Percentiles rank a stretch among this genome's conserved stretches.
phyloP scores from a whole-genome alignment of 1,140 invertebrate species.

The Magallana angulata region DNA sequence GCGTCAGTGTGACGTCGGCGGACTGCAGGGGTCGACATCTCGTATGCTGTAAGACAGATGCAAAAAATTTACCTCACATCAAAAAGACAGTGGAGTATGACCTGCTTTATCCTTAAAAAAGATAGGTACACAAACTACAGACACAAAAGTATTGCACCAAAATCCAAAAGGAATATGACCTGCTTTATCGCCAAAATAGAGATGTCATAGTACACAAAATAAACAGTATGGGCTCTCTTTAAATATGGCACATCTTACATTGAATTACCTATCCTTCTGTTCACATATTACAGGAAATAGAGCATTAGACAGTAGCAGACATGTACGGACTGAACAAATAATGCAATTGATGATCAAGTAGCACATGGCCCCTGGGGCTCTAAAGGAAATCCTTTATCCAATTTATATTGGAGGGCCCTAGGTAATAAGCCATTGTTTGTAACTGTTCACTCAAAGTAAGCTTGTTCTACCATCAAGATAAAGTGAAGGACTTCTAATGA shows the following conservation, averaged over 20 bases:
- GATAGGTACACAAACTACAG: too few relatives aligned
- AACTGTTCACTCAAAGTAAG: not conserved
- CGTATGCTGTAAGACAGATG: slow-evolving; percentile 61
- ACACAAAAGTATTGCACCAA: too few relatives aligned
- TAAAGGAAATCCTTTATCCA: slow-evolving; percentile 31
- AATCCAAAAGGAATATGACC: too few relatives aligned
- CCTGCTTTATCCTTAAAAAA: too few relatives aligned
- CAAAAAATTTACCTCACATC: not conserved
- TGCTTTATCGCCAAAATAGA: too few relatives aligned
- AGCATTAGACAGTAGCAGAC: not conserved
- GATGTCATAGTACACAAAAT: too few relatives aligned
- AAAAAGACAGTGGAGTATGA: too few relatives aligned
- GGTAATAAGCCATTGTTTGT: not conserved
- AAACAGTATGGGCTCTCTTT: too few relatives aligned
- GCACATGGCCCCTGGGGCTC: not conserved
- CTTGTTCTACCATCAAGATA: not conserved
- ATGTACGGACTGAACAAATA: not conserved
- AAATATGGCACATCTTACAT: too few relatives aligned
- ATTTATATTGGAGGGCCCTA: not conserved
- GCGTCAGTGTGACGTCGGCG: slow-evolving; percentile 67
- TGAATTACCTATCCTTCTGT: not conserved
- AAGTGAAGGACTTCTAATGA: too few relatives aligned
- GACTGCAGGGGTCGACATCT: slow-evolving; percentile 64
- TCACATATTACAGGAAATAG: slow-evolving; percentile 10
- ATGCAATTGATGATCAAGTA: not conserved